Percentiles rank a stretch among this genome's conserved stretches.
Evolutionary conservation across 2,113 vertebrate species (phyloP).

Genomic region (Cheirogaleus medius): DNA sequence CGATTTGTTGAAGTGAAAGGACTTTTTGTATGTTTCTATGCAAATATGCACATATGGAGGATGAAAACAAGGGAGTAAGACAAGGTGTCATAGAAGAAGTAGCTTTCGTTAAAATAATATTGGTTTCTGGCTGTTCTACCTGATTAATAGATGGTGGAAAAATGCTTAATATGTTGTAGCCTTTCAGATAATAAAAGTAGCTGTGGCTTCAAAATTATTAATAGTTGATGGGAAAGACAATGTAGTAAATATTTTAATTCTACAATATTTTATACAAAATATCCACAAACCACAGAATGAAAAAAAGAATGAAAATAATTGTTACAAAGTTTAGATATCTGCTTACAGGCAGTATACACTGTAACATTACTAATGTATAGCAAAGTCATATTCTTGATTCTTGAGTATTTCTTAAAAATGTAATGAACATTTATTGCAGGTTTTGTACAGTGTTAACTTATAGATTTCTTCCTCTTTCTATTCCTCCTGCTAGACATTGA

Average conservation of each 20-base stretch:
- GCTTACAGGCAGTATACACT: neutral
- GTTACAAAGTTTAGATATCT: neutral
- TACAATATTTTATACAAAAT: neutral
- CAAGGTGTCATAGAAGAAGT: neutral
- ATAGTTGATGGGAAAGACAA: neutral
- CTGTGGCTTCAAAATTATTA: neutral
- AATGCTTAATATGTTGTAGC: neutral
- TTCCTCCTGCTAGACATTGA: neutral
- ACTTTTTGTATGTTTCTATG: neutral
- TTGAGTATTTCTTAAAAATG: neutral
- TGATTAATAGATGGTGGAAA: neutral
- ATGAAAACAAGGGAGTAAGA: neutral
- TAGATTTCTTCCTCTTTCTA: neutral
- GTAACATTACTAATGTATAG: neutral
- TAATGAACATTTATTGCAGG: neutral
- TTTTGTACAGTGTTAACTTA: neutral
- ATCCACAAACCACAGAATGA: neutral
- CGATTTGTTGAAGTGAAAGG: neutral
- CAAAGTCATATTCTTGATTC: neutral
- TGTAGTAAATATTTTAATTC: neutral
- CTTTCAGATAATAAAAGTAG: neutral
- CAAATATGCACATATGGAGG: neutral
- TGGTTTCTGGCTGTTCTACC: neutral
- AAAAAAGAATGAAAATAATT: neutral
- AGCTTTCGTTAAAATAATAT: conserved; percentile 6